Evolutionary conservation across 2,797 vertebrate species (phyloP), one percentile per base, ranked within the genome.

Genomic region (Darevskia mixta): DNA sequence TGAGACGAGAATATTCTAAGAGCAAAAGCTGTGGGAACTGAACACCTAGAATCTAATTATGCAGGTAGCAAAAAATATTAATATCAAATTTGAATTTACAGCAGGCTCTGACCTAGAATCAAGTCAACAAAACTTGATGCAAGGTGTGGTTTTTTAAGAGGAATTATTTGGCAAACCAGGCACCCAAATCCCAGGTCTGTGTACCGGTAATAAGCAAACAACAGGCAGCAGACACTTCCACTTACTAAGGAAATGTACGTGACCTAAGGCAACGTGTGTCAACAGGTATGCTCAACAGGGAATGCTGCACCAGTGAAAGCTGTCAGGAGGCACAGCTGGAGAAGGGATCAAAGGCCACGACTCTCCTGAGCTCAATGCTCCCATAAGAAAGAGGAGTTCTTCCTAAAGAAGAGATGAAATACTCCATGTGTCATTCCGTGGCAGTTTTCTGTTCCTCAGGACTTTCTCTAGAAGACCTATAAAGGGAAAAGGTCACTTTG

Each of bases 401-500:
- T 86, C 77, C 0, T 2, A 45, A 43, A 88, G 72, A 29, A 23
- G 1, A 20, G 9, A 82, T 23, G 20, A 32, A 76, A 35, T 43
- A 55, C 23, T n/a, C 61, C 75, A 75, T 71, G 29, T 1, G 27
- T 97, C 95, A 97, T 35, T 97, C 96, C 20, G 85, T 82, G 8
- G 95, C 91, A 78, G 76, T 92, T 64, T 97, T 97, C 10, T 92
- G 38, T 83, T 97, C 97, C 87, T 97, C 96, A 0, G 96, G 94
- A 92, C 92, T 95, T 91, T 96, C 97, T 88, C 89, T 94, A 25
- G 94, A 93, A 88, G 94, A 93, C 89, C 97, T 97, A 73, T 55
- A 87, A 91, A 76, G 45, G 67, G 45, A 79, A 90, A 92, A 86
- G 84, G 38, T 86, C 45, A 87, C 79, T 29, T 75, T 29, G 1